phyloP scores from a whole-genome alignment of 2,888 invertebrate genomes.

The Rhingia campestris region DNA sequence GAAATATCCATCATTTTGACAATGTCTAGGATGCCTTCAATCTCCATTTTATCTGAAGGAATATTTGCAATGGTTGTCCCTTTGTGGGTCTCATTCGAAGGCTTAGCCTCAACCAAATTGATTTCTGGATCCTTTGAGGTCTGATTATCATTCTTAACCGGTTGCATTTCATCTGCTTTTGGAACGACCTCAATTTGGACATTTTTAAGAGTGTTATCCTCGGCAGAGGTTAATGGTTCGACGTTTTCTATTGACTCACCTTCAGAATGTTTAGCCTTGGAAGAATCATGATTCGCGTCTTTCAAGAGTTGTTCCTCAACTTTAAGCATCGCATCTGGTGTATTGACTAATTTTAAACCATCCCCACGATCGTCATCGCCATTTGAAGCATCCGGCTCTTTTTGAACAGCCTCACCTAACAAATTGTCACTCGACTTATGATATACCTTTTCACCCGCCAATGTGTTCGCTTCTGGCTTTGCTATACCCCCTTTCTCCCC shows the following conservation, averaged over 20 bases:
- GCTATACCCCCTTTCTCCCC: slow-evolving; percentile 16
- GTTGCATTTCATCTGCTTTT: too few species aligned
- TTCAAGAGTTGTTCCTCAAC: not conserved
- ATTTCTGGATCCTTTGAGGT: not conserved
- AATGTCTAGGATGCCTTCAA: slow-evolving; percentile 78
- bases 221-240: not conserved
- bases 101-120: not conserved
- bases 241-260: not conserved
- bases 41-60: slow-evolving; percentile 77
- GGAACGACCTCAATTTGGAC: too few species aligned
- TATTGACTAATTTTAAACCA: slow-evolving; percentile 31
- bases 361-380: slow-evolving; percentile 63
- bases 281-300: too few species aligned
- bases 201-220: too few species aligned
- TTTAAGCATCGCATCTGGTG: not conserved
- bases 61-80: slow-evolving; percentile 6
- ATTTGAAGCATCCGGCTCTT: not conserved
- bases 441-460: not conserved
- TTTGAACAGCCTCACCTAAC: not conserved
- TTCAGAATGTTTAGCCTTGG: not conserved
- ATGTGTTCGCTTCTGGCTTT: not conserved
- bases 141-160: too few species aligned
- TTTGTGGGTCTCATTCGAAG: not conserved
- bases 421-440: not conserved
- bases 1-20: slow-evolving; percentile 78